Evolutionary conservation across 2,113 vertebrate genomes (phyloP), one percentile per base, ranked within the genome.

Genomic region (Gyps fulvus): DNA sequence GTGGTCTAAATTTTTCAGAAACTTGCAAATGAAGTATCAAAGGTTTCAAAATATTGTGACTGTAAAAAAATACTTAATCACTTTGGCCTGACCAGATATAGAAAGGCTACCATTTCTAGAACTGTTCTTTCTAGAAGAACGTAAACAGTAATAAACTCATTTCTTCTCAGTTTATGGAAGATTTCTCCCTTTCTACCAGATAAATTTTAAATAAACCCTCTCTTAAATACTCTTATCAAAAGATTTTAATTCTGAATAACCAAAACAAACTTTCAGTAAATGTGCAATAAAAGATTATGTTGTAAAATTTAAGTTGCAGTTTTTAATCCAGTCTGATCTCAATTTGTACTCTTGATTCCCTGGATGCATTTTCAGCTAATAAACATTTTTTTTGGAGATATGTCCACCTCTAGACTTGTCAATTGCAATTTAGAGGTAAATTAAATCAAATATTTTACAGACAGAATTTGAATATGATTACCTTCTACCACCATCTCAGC

Each of bases 381-480:
- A 38, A 91, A 91, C 13, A 17, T 49, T 93, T 93, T 63, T 72
- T 27, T 17, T 34, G 21, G 34, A 94, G 42, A 52, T 88, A 55
- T 18, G 25, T n/a, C 21, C 12, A 76, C 40, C 27, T 79, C 34
- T 40, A 85, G 57, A 87, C 70, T 38, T 65, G 65, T 73, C 69
- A 83, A 50, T 22, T 66, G 31, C 38, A 93, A 93, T 82, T 93
- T 76, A 70, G 89, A 91, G 19, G 61, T 18, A 81, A 91, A 69
- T 95, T 85, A 87, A 84, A 91, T 92, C 43, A 96, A 96, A 61
- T 90, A 72, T 95, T 69, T 83, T 80, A 61, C 23, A 80, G 61
- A 83, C 80, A 89, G 54, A 58, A 70, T 91, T 57, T 87, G 61
- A 93, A 94, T 49, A 65, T 5, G 25, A 43, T 93, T 89, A 65